Percentiles rank a stretch among this genome's conserved stretches.
Evolutionary conservation across 2,113 vertebrate species (phyloP).

Genomic region (Peromyscus leucopus): DNA sequence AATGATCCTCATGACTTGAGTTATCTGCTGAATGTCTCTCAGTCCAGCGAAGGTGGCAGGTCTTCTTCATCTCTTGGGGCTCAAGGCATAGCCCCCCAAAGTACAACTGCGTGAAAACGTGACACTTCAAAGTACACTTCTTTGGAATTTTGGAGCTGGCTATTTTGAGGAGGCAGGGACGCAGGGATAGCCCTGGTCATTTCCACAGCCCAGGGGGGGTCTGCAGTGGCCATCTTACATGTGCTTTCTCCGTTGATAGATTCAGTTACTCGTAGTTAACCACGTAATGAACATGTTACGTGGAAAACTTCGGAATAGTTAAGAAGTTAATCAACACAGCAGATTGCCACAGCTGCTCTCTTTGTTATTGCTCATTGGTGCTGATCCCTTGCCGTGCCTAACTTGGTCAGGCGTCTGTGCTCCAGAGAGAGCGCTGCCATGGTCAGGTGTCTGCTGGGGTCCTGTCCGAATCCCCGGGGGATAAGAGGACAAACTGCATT

Average conservation of each 20-base stretch:
- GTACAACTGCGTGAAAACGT: neutral
- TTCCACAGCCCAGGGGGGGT: neutral
- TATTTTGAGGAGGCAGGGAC: neutral
- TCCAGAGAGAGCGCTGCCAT: neutral
- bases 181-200: neutral
- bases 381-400: neutral
- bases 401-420: neutral
- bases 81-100: neutral
- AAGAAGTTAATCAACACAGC: neutral
- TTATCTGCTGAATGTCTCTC: neutral
- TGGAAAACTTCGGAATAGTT: neutral
- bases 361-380: neutral
- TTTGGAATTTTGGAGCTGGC: neutral
- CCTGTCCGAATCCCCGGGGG: too few species aligned
- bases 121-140: neutral
- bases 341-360: too few species aligned
- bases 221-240: neutral
- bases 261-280: neutral
- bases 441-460: neutral
- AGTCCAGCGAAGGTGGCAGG: neutral
- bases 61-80: neutral
- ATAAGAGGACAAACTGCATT: neutral
- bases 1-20: neutral
- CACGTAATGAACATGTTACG: neutral
- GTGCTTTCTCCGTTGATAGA: neutral